A percentile compares a stretch with the other conserved stretches of the same genome.
These are phyloP conservation scores for Adelognathus sp. DNA, from an alignment of 2,888 invertebrate species.

Conservation along the genomic window DNA sequence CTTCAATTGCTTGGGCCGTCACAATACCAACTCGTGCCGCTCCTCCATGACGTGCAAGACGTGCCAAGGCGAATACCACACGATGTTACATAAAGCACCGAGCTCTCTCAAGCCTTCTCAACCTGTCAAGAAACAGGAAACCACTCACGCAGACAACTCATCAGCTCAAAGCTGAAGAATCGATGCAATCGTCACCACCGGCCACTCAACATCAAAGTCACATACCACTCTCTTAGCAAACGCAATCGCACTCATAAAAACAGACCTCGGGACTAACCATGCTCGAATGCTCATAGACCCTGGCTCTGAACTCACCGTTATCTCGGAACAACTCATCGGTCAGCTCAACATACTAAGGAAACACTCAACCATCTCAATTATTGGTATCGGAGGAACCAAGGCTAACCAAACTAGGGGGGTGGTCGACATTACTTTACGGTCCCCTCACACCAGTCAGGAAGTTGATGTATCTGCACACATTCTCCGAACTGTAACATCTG, in stretches of 20 bases:
- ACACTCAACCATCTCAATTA: slow-evolving; percentile 21
- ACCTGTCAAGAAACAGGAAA: not conserved
- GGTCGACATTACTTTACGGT: not conserved
- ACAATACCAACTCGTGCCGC: slow-evolving; percentile 6
- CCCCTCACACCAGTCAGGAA: no score
- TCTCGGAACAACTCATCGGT: slow-evolving; percentile 23
- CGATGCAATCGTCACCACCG: slow-evolving; percentile 7
- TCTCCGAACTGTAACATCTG: no score
- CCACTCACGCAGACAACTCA: no score
- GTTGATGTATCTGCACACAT: no score
- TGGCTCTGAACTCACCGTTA: slow-evolving; percentile 33
- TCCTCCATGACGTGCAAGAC: not conserved
- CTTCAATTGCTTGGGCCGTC: slow-evolving; percentile 25
- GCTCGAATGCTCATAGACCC: slow-evolving; percentile 50
- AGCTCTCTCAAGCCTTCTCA: no score
- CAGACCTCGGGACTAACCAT: slow-evolving; percentile 4
- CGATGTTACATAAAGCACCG: slow-evolving; percentile 7
- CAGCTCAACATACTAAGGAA: slow-evolving; percentile 1
- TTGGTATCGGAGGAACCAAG: not conserved
- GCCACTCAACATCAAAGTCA: not conserved
- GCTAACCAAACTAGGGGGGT: not conserved
- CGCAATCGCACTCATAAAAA: not conserved
- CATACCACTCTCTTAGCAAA: slow-evolving; percentile 30
- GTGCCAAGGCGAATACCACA: slow-evolving; percentile 4
- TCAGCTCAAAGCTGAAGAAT: not conserved